Conservation (phyloP, 2,113 vertebrate genomes). For the Festucalex cinctus region DNA sequence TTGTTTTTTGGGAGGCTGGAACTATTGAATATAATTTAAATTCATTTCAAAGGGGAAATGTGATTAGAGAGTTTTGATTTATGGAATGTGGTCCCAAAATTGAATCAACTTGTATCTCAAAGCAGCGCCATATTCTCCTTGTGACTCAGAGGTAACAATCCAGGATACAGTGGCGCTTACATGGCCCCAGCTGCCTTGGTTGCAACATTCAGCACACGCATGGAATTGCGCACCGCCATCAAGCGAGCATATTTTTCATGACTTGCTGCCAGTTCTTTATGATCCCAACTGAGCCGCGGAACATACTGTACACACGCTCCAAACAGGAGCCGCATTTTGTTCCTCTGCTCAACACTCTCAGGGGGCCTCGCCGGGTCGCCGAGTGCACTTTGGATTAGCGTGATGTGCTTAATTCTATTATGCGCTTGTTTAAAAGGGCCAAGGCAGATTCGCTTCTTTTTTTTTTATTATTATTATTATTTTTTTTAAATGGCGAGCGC, state of each 20-base stretch:
- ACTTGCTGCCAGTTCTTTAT: not conserved
- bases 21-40: no score
- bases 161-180: no score
- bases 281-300: not conserved
- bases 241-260: not conserved
- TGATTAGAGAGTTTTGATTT: no score
- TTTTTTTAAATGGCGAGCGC: slow-evolving; percentile 29
- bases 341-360: not conserved
- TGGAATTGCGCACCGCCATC: not conserved
- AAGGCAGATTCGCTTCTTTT: slow-evolving; percentile 36
- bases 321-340: not conserved
- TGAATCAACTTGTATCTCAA: no score
- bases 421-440: slow-evolving; percentile 41
- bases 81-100: no score
- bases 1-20: no score
- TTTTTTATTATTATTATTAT: no score
- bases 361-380: not conserved
- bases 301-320: not conserved
- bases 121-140: no score
- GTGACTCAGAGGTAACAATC: not conserved
- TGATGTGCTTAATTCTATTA: slow-evolving; percentile 49
- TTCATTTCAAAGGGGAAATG: no score
- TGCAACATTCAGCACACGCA: not conserved
- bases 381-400: slow-evolving; percentile 17
- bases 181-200: not conserved